phyloP scores from a whole-genome alignment of 2,888 invertebrate genomes.

The Lathronympha strigana region DNA sequence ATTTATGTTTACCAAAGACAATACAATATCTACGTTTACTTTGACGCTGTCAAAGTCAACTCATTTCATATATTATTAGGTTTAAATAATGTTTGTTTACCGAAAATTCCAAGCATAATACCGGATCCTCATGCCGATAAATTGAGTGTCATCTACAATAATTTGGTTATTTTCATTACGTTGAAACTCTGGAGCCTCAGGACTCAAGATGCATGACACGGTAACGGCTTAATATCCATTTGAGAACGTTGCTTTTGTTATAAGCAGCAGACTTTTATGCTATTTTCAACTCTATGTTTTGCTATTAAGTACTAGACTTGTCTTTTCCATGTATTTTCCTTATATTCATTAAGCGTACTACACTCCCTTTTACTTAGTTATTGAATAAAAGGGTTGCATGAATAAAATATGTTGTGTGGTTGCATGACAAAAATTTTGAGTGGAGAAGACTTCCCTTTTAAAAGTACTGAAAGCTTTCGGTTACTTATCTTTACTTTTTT shows the following conservation, averaged over 20 bases:
- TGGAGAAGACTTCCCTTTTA: no score
- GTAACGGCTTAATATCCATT: slow-evolving; percentile 49
- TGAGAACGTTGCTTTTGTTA: neutral
- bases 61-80: neutral
- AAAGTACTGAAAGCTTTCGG: neutral
- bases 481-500: neutral
- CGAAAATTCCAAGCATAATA: slow-evolving; percentile 25
- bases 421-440: no score
- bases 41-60: slow-evolving; percentile 31
- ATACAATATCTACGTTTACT: neutral
- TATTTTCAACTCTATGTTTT: neutral
- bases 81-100: slow-evolving; percentile 9
- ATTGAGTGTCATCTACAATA: slow-evolving; percentile 16
- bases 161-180: slow-evolving; percentile 18
- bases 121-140: slow-evolving; percentile 19
- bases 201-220: slow-evolving; percentile 71
- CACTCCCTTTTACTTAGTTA: neutral
- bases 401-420: slow-evolving; percentile 7
- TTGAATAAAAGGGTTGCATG: slow-evolving; percentile 3
- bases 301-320: no score
- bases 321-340: no score
- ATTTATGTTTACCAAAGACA: neutral
- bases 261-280: neutral
- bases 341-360: slow-evolving; percentile 5
- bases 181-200: slow-evolving; percentile 45